phyloP scores from a whole-genome alignment of 2,888 invertebrate genomes.

The Habrosyne pyritoides region DNA sequence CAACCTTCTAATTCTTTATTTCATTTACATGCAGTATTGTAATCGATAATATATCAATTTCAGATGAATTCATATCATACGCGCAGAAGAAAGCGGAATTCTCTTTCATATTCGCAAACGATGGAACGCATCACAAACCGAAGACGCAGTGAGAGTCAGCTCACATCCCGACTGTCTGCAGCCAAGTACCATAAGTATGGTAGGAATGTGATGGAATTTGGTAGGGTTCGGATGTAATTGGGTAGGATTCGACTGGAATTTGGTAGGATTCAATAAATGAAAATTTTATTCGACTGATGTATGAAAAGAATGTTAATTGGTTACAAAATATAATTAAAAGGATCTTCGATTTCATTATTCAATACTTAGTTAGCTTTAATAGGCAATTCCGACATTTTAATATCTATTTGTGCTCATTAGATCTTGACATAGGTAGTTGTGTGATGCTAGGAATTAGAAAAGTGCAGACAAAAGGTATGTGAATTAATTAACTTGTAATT shows the following conservation, averaged over 20 bases:
- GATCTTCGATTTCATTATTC: too few relatives aligned
- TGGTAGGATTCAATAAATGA: neutral
- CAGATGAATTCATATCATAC: slow-evolving; percentile 85
- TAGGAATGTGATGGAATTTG: neutral
- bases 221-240: neutral
- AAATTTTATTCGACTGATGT: neutral
- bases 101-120: slow-evolving; percentile 79
- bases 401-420: neutral
- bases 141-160: slow-evolving; percentile 69
- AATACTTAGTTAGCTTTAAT: too few relatives aligned
- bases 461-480: slow-evolving; percentile 2
- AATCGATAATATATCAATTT: too few relatives aligned
- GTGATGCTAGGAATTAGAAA: neutral
- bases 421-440: neutral
- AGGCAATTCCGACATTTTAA: too few relatives aligned
- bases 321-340: too few relatives aligned
- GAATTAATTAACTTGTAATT: slow-evolving; percentile 7
- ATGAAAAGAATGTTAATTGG: too few relatives aligned
- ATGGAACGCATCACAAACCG: slow-evolving; percentile 57
- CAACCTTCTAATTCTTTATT: too few relatives aligned
- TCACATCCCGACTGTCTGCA: slow-evolving; percentile 68
- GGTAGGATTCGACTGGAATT: neutral
- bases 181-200: slow-evolving; percentile 45
- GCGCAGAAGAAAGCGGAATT: slow-evolving; percentile 85
- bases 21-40: too few relatives aligned